Percentiles rank a stretch among this genome's conserved stretches.
Conservation (phyloP, 2,113 vertebrate genomes). For the Ctenomys sociabilis region DNA sequence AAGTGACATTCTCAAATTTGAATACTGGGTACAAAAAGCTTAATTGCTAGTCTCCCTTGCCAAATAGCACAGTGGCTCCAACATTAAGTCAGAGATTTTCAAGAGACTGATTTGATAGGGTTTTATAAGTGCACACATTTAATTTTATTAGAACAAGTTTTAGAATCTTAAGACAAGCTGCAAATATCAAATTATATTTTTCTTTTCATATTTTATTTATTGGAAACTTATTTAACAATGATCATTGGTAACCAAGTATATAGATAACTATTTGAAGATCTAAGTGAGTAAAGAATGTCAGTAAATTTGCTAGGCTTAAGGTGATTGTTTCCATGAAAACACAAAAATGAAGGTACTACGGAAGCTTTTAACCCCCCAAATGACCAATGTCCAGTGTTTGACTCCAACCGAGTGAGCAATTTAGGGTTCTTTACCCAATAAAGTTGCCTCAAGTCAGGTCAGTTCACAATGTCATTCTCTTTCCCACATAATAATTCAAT, state of each 20-base stretch:
- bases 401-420: neutral
- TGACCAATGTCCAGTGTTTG: neutral
- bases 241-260: neutral
- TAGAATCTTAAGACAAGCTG: conserved; percentile 81
- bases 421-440: neutral
- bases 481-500: conserved; percentile 10
- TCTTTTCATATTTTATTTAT: conserved; percentile 62
- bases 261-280: neutral
- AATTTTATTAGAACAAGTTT: conserved; percentile 80
- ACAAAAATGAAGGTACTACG: neutral
- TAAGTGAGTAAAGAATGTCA: neutral
- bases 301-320: neutral
- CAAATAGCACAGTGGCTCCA: conserved; percentile 56
- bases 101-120: conserved; percentile 70
- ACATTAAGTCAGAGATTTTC: conserved; percentile 80
- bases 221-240: conserved; percentile 67
- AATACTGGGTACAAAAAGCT: conserved; percentile 34
- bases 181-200: conserved; percentile 62
- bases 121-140: conserved; percentile 79
- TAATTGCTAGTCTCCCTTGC: conserved; percentile 69
- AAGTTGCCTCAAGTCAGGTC: neutral
- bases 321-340: neutral
- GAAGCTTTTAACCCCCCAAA: neutral
- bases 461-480: neutral
- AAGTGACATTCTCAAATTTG: conserved; percentile 72